Evolutionary conservation across 2,888 invertebrate genomes (phyloP), one percentile per base, ranked within the genome.

Genomic region (Autographa gamma): DNA sequence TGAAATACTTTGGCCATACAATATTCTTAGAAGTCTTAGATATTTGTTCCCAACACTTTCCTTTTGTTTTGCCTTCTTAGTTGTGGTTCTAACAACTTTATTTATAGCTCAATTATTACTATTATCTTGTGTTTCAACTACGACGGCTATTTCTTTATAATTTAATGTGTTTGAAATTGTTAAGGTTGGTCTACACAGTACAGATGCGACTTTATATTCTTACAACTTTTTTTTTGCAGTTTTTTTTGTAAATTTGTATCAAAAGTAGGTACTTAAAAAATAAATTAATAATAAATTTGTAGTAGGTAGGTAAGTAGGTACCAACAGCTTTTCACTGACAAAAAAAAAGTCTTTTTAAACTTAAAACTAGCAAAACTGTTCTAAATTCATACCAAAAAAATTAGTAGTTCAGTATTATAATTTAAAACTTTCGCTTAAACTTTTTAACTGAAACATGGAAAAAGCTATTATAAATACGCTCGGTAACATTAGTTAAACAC

Each of bases 101-200:
- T 83, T 83, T 83, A 83, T 84, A 32, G 80, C 72, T 76, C 82
- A 79, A 79, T 84, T 83, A 84, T 71, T 54, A 58, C 54, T 68
- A 73, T 80, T 82, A 82, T 79, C 69, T 73, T 52, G 71, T 65
- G 71, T 69, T 64, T 65, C 62, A 74, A 72, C 74, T 52, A 65
- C 70, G 52, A 67, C 32, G 69, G 65, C 70, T 76, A 76, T 83
- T 83, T 74, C 71, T 73, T 74, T 77, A 80, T 77, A 77, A 76
- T 80, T 80, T 76, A 68, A 80, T 48, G 58, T 25, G 64, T 76
- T 71, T 77, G 65, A 43, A 66, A 62, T 56, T 71, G 63, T 75
- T 60, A 79, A 61, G 79, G 60, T 34, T 19, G n/a, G 79, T 64
- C 34, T 60, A 58, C 65, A 73, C 61, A 7, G 18, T 38, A 41